Percentiles rank a stretch among this genome's conserved stretches.
Evolutionary conservation across 2,113 vertebrate genomes (phyloP).

Genomic region (Otus sunia): DNA sequence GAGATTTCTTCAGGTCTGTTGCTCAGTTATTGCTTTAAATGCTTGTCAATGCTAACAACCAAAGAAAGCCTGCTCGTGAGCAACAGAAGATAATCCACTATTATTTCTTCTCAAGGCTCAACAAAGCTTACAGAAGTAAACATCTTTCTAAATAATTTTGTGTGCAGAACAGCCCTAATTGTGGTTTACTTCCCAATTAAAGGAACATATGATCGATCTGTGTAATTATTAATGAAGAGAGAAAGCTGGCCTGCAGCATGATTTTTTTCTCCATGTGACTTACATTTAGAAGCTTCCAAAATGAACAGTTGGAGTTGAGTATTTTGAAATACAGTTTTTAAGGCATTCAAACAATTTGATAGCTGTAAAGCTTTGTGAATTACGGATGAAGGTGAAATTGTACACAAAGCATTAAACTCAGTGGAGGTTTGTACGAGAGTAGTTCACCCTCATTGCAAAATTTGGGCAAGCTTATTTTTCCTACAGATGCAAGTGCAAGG

Average conservation of each 20-base stretch:
- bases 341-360: neutral
- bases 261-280: neutral
- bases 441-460: neutral
- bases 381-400: neutral
- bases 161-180: neutral
- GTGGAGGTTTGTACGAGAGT: neutral
- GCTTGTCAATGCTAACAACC: neutral
- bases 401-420: neutral
- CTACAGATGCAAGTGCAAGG: neutral
- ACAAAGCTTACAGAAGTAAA: neutral
- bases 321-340: neutral
- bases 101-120: neutral
- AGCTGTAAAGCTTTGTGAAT: neutral
- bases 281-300: neutral
- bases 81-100: neutral
- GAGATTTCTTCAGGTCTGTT: conserved; percentile 82
- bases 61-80: neutral
- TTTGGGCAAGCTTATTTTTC: neutral
- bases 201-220: neutral
- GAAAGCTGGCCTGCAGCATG: neutral
- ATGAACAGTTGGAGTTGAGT: neutral
- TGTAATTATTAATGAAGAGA: neutral
- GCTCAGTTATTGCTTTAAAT: neutral
- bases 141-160: neutral
- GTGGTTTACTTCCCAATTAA: neutral